A percentile compares a stretch with the other conserved stretches of the same genome.
phyloP scores from a whole-genome alignment of 2,888 invertebrate species.

The Strigamia crassipes region DNA sequence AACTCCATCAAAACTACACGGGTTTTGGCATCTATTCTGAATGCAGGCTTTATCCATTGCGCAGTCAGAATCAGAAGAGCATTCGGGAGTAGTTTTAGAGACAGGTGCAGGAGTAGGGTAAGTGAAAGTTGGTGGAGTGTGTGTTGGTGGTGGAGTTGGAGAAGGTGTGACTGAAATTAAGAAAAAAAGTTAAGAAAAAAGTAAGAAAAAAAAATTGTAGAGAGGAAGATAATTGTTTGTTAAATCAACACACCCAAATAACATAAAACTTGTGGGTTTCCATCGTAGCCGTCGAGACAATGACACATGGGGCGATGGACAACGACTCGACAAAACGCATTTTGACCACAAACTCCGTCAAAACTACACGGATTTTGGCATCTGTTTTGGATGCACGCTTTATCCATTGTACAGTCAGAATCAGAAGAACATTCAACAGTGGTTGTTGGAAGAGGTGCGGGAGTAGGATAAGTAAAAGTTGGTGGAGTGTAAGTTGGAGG shows the following conservation, averaged over 20 bases:
- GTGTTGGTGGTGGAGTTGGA: neutral
- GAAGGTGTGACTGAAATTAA: neutral
- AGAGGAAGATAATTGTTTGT: too few species aligned
- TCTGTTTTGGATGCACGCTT: slow-evolving; percentile 91
- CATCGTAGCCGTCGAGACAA: slow-evolving; percentile 73
- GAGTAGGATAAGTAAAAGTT: neutral
- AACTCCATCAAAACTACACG: slow-evolving; percentile 57
- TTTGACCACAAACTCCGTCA: slow-evolving; percentile 72
- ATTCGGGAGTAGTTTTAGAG: slow-evolving; percentile 63
- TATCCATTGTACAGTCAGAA: slow-evolving; percentile 80
- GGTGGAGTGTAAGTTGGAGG: neutral
- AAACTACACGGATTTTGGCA: slow-evolving; percentile 56
- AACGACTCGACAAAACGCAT: slow-evolving; percentile 76
- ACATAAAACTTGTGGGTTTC: slow-evolving; percentile 78
- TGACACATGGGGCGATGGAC: slow-evolving; percentile 77
- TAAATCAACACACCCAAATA: slow-evolving; percentile 53
- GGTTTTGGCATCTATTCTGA: slow-evolving; percentile 51
- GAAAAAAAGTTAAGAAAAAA: too few species aligned
- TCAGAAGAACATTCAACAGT: slow-evolving; percentile 74
- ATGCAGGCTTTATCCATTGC: slow-evolving; percentile 77
- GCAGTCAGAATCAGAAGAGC: slow-evolving; percentile 82
- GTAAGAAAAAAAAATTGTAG: too few species aligned
- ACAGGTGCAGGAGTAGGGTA: neutral
- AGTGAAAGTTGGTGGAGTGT: neutral
- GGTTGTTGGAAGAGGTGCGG: slow-evolving; percentile 57